Evolutionary conservation across 2,797 vertebrate species (phyloP).

Genomic region (Spheniscus humboldti): DNA sequence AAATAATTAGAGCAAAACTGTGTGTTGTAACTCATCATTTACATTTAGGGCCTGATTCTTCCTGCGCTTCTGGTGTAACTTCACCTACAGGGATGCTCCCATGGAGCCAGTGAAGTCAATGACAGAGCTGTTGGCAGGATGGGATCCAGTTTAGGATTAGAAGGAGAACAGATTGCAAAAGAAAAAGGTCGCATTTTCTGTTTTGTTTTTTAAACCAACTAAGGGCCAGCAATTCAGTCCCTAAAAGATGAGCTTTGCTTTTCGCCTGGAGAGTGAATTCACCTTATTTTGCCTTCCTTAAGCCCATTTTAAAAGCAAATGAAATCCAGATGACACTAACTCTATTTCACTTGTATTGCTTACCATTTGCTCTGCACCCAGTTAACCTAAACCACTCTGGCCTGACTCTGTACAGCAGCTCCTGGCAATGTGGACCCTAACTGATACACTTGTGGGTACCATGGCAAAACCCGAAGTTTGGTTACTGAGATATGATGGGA

Average conservation of each 20-base stretch:
- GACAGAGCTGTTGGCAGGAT: background rate
- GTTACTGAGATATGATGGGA: background rate
- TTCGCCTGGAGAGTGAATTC: background rate
- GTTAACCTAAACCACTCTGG: background rate
- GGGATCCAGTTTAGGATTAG: background rate
- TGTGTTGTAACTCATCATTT: background rate
- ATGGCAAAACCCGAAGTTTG: background rate
- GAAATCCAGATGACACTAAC: background rate
- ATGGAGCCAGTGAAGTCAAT: background rate
- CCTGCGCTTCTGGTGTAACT: background rate
- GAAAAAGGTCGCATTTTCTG: fast-evolving
- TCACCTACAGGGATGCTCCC: background rate
- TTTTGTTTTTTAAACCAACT: background rate
- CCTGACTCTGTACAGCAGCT: background rate
- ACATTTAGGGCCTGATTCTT: background rate
- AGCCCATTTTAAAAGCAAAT: background rate
- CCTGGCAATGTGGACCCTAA: background rate
- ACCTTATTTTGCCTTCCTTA: background rate
- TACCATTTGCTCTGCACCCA: background rate
- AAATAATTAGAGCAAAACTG: conserved; percentile 32
- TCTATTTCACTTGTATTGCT: background rate
- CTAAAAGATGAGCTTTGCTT: background rate
- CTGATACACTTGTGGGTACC: background rate
- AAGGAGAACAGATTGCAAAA: background rate
- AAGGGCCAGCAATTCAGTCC: background rate